phyloP scores from a whole-genome alignment of 2,888 invertebrate species.

The Eugnorisma glareosa region DNA sequence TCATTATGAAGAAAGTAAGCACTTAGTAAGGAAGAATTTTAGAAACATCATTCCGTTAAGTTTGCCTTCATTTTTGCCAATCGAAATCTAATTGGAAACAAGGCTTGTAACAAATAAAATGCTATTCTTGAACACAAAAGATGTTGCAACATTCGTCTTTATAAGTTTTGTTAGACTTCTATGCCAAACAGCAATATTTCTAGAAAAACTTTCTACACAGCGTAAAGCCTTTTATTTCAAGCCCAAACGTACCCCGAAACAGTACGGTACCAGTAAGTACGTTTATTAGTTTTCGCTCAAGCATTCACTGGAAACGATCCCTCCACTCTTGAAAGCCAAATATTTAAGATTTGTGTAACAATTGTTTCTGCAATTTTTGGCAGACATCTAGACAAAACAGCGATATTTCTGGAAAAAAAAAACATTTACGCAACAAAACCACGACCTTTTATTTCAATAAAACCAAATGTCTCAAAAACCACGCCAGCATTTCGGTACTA shows the following conservation, averaged over 20 bases:
- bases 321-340: background rate
- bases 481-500: background rate
- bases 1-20: background rate
- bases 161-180: background rate
- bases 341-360: background rate
- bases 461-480: background rate
- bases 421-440: background rate
- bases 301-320: constrained; percentile 13
- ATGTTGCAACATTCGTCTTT: background rate
- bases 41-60: background rate
- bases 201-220: background rate
- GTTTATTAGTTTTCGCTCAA: constrained; percentile 28
- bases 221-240: background rate
- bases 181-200: background rate
- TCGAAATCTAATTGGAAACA: background rate
- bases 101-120: background rate
- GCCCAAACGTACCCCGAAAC: background rate
- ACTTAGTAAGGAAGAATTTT: background rate
- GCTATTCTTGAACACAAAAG: background rate
- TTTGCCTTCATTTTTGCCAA: background rate
- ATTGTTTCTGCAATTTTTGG: background rate
- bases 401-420: background rate
- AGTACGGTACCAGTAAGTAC: background rate
- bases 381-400: background rate
- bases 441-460: background rate